A percentile compares a stretch with the other conserved stretches of the same genome.
Conservation (phyloP, 2,113 vertebrate genomes). For the Eudyptes chrysolophus region DNA sequence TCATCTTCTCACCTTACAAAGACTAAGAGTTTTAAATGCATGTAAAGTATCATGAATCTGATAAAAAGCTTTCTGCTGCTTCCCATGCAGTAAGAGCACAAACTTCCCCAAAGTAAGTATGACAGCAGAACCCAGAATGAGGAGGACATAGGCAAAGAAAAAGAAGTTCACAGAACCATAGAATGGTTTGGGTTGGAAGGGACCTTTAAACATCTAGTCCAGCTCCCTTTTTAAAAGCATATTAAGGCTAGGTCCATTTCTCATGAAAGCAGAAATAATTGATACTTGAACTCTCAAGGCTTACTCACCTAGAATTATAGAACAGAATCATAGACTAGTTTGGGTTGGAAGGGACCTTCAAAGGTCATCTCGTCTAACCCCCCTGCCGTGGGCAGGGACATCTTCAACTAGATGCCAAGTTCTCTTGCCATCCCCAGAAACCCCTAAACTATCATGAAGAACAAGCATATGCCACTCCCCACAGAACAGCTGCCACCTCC, state of each 20-base stretch:
- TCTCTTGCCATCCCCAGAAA: not conserved
- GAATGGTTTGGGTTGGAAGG: not conserved
- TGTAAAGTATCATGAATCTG: not conserved
- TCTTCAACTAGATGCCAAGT: not conserved
- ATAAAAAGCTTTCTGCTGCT: not conserved
- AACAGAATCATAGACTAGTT: not conserved
- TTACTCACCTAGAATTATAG: not conserved
- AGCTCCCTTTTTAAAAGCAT: not conserved
- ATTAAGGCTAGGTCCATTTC: not conserved
- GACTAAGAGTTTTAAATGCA: not conserved
- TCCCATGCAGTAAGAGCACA: not conserved
- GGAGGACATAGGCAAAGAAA: not conserved
- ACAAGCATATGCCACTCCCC: not conserved
- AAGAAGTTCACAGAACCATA: not conserved
- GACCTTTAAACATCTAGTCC: not conserved
- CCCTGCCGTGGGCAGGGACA: not conserved
- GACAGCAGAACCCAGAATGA: not conserved
- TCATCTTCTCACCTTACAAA: not conserved
- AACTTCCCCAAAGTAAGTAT: not conserved
- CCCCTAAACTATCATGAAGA: not conserved
- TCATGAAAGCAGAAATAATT: not conserved
- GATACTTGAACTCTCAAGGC: not conserved
- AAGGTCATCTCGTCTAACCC: not conserved
- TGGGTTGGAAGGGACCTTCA: not conserved
- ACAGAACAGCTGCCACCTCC: not conserved